phyloP scores from a whole-genome alignment of 2,113 vertebrate genomes.

The Tenrec ecaudatus region DNA sequence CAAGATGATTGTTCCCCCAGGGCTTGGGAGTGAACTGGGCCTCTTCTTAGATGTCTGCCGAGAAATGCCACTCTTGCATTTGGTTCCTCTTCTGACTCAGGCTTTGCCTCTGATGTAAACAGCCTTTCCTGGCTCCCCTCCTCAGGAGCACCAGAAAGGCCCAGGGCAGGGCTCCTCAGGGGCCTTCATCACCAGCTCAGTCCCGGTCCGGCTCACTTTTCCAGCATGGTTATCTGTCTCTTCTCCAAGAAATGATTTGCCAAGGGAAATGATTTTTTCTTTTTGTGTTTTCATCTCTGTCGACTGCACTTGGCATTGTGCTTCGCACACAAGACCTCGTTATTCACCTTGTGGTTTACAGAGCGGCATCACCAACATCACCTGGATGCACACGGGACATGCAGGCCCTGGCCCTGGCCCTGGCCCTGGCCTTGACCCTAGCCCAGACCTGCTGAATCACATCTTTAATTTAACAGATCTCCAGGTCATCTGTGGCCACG shows the following conservation, averaged over 20 bases:
- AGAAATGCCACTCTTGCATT: background rate
- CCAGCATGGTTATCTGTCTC: background rate
- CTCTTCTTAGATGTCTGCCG: constrained; percentile 17
- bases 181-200: background rate
- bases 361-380: background rate
- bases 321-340: background rate
- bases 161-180: background rate
- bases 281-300: background rate
- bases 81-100: background rate
- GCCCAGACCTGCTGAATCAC: background rate
- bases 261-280: background rate
- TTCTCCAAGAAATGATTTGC: background rate
- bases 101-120: background rate
- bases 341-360: background rate
- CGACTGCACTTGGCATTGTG: too few species aligned
- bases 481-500: background rate
- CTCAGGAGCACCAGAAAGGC: background rate
- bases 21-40: background rate
- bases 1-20: background rate
- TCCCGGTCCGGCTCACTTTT: background rate
- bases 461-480: background rate
- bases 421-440: background rate
- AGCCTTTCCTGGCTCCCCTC: background rate
- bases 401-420: background rate
- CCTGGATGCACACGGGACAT: background rate